phyloP scores from a whole-genome alignment of 1,140 invertebrate species.

The Drosophila setifemur region DNA sequence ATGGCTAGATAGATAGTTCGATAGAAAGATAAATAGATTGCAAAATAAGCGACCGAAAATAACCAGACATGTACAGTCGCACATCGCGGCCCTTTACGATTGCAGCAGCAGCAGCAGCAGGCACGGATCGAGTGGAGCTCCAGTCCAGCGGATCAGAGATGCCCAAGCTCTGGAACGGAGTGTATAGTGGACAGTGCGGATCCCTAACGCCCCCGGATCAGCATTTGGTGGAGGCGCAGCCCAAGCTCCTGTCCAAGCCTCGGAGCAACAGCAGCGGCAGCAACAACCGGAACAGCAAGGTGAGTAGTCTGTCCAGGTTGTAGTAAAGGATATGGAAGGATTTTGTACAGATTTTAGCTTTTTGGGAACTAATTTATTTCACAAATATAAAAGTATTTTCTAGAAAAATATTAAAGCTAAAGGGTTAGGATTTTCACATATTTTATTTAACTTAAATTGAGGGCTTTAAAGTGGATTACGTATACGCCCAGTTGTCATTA shows the following conservation, averaged over 20 bases:
- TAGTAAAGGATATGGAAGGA: no score
- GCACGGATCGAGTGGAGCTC: slow-evolving; percentile 4
- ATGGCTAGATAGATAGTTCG: no score
- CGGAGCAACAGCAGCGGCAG: slow-evolving; percentile 51
- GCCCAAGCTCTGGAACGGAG: slow-evolving; percentile 72
- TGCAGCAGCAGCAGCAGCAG: slow-evolving; percentile 53
- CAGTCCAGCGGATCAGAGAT: slow-evolving; percentile 27
- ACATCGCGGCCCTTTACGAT: slow-evolving; percentile 63
- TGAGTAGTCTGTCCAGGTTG: slow-evolving; percentile 6
- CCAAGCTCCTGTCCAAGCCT: slow-evolving; percentile 50
- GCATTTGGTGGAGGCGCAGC: slow-evolving; percentile 64
- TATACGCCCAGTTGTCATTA: no score
- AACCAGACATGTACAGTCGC: slow-evolving; percentile 36
- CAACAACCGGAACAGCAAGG: slow-evolving; percentile 57
- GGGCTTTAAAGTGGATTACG: no score
- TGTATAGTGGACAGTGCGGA: slow-evolving; percentile 57
- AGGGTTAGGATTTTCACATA: no score
- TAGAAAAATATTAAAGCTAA: no score
- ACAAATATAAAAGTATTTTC: no score
- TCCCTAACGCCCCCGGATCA: slow-evolving; percentile 51
- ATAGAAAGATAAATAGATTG: no score
- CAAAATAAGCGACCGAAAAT: slow-evolving; percentile 12
- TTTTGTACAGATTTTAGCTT: no score
- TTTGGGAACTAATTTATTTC: no score
- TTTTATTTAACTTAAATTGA: no score